Percentiles rank a stretch among this genome's conserved stretches.
phyloP scores from a whole-genome alignment of 1,140 invertebrate species.

The Leptinotarsa lineolata region DNA sequence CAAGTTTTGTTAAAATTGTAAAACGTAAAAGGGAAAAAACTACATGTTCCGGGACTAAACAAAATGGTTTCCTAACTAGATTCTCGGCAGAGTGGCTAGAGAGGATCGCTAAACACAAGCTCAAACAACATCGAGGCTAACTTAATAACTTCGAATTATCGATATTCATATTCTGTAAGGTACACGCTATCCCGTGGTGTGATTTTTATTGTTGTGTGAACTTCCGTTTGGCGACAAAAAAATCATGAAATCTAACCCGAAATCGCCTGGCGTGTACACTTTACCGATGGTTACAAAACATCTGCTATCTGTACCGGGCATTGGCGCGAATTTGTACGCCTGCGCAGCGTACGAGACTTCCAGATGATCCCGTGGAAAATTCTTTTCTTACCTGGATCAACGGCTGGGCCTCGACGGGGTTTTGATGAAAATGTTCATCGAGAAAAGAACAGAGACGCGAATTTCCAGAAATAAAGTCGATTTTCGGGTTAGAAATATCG shows the following conservation, averaged over 20 bases:
- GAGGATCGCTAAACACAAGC: conserved; percentile 36
- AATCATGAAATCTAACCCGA: conserved; percentile 32
- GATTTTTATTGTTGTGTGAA: conserved; percentile 21
- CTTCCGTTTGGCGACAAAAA: conserved; percentile 34
- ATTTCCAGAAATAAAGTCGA: not conserved
- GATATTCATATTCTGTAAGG: conserved; percentile 33
- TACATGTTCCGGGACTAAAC: conserved; percentile 48
- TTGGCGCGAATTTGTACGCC: conserved; percentile 55
- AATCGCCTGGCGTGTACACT: conserved; percentile 37
- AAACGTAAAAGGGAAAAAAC: conserved; percentile 39
- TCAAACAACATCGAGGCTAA: conserved; percentile 43
- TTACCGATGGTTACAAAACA: conserved; percentile 51
- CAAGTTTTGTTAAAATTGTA: conserved; percentile 29
- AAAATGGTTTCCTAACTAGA: conserved; percentile 53
- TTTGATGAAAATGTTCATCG: conserved; percentile 23
- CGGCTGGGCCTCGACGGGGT: conserved; percentile 27
- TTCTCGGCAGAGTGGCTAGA: conserved; percentile 45
- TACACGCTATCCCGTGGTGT: conserved; percentile 33
- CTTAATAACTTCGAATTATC: conserved; percentile 27
- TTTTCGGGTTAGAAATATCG: conserved; percentile 10
- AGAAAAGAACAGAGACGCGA: not conserved
- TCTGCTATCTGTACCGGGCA: conserved; percentile 56
- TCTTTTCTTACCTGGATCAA: conserved; percentile 26
- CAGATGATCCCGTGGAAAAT: conserved; percentile 48
- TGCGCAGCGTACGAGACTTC: conserved; percentile 43